Base-by-base conservation (phyloP, 2,113 vertebrate species). In the Symphodus melops region DNA sequence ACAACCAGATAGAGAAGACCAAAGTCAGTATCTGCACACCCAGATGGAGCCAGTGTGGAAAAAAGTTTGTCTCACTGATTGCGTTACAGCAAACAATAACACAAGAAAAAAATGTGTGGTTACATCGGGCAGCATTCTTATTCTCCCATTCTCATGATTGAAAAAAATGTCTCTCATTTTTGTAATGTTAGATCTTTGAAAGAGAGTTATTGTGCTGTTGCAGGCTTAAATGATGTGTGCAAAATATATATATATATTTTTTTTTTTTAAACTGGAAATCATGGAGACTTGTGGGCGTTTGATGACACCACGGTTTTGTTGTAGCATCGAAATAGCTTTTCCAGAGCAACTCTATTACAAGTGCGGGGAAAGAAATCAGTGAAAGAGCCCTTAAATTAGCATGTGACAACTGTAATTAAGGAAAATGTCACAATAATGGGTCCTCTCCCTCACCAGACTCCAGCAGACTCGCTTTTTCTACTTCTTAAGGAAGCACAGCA, bases 361-460 rank as follows among this genome's bases (percentile, higher is more conserved):
- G 54, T 76, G 28, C 77, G 67, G 60, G 80, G 44, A 79, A 79
- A 82, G 28, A 53, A 75, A 76, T 64, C 20, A 52, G 20, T 59
- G 42, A 19, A 44, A 48, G 13, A 68, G 13, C 44, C 20, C 39
- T 64, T 71, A 53, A 75, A 85, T 83, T 51, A 86, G 64, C 54
- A n/a, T 79, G 39, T 64, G 62, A 72, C 83, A 86, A 70, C 68
- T 68, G 65, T 46, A 53, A 75, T 83, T 77, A 82, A 46, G 28
- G 28, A 33, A 33, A 33, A 33, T 33, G 28, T 33, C 42, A 39
- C 33, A 20, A 9, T 11, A 54, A 33, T 33, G 28, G 28, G 3
- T 4, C 13, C 8, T 9, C 8, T 10, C 48, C 48, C 17, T n/a
- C 48, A n/a, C 48, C 6, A 51, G 19, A 20, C 48, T 51, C 19